A percentile compares a stretch with the other conserved stretches of the same genome.
Evolutionary conservation across 2,888 invertebrate genomes (phyloP).

Genomic region (Beris chalybata): DNA sequence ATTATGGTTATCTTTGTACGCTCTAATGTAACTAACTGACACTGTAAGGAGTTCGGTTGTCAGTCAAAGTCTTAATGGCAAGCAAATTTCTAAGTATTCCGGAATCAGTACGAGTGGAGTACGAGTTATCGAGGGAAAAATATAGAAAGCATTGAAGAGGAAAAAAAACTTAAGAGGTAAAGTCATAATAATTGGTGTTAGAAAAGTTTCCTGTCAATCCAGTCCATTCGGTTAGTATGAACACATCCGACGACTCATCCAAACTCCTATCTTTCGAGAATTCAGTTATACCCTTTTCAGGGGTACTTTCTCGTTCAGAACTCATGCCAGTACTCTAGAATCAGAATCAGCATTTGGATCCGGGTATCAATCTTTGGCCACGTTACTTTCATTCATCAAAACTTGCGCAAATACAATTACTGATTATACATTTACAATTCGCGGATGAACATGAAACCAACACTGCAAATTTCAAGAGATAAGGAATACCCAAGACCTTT

Average conservation of each 20-base stretch:
- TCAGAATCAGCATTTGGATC: too few relatives aligned
- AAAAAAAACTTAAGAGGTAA: conserved; percentile 1
- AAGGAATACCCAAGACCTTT: conserved; percentile 12
- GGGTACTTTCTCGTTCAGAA: too few relatives aligned
- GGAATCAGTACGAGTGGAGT: neutral
- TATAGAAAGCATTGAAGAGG: neutral
- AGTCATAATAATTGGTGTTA: conserved; percentile 2
- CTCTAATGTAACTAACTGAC: conserved; percentile 36
- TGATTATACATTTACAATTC: too few relatives aligned
- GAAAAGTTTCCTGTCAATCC: conserved; percentile 21
- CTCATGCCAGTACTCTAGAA: too few relatives aligned
- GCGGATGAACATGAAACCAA: neutral
- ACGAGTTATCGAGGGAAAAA: neutral
- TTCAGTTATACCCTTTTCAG: too few relatives aligned
- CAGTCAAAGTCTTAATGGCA: conserved; percentile 34
- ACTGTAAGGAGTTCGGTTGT: conserved; percentile 32
- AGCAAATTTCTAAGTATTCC: conserved; percentile 26
- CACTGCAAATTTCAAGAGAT: conserved; percentile 10
- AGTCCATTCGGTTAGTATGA: conserved; percentile 4
- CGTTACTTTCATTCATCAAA: too few relatives aligned
- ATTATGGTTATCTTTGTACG: conserved; percentile 34
- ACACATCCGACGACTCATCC: neutral
- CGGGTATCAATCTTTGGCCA: too few relatives aligned
- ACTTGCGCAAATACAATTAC: too few relatives aligned
- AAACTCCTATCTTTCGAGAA: too few relatives aligned